Conservation (phyloP, 2,113 vertebrate genomes). For the Melanerpes formicivorus region DNA sequence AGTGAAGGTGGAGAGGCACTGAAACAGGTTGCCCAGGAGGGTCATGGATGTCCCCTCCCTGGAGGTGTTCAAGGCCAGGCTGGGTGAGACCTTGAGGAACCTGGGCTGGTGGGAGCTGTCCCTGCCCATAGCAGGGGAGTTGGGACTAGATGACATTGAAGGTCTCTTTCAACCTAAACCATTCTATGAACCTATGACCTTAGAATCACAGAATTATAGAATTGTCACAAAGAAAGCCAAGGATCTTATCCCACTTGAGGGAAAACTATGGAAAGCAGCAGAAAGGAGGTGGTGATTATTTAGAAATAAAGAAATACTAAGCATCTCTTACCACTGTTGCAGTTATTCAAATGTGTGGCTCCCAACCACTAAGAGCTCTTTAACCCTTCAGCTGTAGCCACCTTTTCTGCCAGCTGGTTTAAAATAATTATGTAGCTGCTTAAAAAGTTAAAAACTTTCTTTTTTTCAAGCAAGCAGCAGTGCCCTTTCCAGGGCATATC, state of each 20-base stretch:
- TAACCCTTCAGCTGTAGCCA: not conserved
- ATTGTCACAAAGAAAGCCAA: not conserved
- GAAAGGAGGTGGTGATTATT: not conserved
- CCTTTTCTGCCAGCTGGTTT: not conserved
- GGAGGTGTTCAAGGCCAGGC: too few species aligned
- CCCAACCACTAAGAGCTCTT: not conserved
- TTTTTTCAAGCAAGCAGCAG: not conserved
- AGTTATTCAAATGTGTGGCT: not conserved
- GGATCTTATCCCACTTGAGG: not conserved
- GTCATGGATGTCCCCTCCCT: too few species aligned
- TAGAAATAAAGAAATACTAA: not conserved
- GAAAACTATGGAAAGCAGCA: not conserved
- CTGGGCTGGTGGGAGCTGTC: too few species aligned
- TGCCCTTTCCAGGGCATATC: not conserved
- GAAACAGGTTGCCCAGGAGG: too few species aligned
- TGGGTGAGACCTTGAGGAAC: too few species aligned
- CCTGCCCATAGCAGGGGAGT: too few species aligned
- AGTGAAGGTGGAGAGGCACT: too few species aligned
- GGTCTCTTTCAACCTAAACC: too few species aligned
- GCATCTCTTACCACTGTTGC: not conserved
- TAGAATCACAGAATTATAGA: too few species aligned
- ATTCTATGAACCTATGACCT: not conserved
- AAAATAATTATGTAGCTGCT: slow-evolving; percentile 1
- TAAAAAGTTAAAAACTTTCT: not conserved
- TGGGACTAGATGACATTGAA: too few species aligned